Evolutionary conservation across 1,140 invertebrate species (phyloP), one percentile per base, ranked within the genome.

Genomic region (Heliconius melpomene): DNA sequence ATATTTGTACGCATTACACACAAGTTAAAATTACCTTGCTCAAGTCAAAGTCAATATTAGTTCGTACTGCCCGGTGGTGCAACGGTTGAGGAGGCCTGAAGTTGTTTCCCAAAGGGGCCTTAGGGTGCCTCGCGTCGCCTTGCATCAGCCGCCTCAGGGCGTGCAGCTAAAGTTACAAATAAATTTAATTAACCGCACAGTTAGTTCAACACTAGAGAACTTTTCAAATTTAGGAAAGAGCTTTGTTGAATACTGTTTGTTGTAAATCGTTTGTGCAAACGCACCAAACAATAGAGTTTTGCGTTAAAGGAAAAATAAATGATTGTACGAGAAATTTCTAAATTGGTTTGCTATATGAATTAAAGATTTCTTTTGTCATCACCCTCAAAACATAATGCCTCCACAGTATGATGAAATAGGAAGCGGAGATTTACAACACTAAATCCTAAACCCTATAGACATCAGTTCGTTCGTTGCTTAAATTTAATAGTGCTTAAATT

Each of bases 1-100:
- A 29, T n/a, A 29, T 29, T 29, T 26, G 23, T 29, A 66, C 26
- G 60, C 13, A 29, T 66, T 13, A 66, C 23, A 13, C 3, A 79
- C 36, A 29, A 20, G 36, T 72, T 72, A 72, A 72, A 73, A 74
- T 95, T 96, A 97, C 96, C 95, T 97, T 96, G 95, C 96, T 96
- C 89, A 97, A 95, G 87, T 97, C 97, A 93, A 99, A 99, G 94
- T 99, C 98, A 91, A 99, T 99, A 95, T 99, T 99, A 75, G 98
- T 99, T 90, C 98, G 96, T 73, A 99, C 97, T 20, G 98, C 97
- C 84, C 98, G 96, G 94, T 98, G 97, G 94, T 99, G 97, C 32
- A 99, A 95, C 40, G 97, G 96, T 90, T 99, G 98, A 3, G 97
- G 96, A 38, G 98, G 98, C 90, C 98, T 96, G 91, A 97, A 98